phyloP scores from a whole-genome alignment of 2,797 vertebrate genomes.

The Sebastes wilsoni region DNA sequence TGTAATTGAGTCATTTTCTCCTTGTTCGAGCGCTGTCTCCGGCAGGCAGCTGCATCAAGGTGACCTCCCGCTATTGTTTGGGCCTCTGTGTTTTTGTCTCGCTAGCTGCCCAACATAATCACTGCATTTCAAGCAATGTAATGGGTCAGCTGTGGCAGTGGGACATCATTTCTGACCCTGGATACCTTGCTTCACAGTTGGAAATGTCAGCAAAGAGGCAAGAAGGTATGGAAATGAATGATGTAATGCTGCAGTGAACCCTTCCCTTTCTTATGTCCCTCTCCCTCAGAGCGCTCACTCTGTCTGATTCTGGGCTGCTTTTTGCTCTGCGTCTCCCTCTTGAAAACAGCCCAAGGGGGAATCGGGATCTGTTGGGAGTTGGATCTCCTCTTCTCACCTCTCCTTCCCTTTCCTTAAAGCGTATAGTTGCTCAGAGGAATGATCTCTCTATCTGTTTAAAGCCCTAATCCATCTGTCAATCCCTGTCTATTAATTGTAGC shows the following conservation, averaged over 20 bases:
- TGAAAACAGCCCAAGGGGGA: slow-evolving; percentile 27
- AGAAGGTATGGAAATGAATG: slow-evolving; percentile 27
- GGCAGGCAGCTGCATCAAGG: slow-evolving; percentile 78
- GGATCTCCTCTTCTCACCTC: slow-evolving; percentile 1
- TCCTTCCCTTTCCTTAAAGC: slow-evolving; percentile 28
- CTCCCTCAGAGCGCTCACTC: slow-evolving; percentile 4
- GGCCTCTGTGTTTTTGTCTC: slow-evolving; percentile 70
- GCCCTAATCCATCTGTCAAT: slow-evolving; percentile 66
- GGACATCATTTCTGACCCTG: slow-evolving; percentile 64
- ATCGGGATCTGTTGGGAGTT: slow-evolving; percentile 30
- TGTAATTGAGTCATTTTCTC: slow-evolving; percentile 82
- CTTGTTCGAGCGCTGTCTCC: slow-evolving; percentile 56
- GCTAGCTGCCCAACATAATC: slow-evolving; percentile 70
- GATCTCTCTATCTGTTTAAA: slow-evolving; percentile 58
- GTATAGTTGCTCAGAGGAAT: slow-evolving; percentile 43
- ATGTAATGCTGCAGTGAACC: slow-evolving; percentile 64
- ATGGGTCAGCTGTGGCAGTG: slow-evolving; percentile 59
- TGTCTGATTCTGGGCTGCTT: slow-evolving; percentile 21
- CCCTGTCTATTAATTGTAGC: slow-evolving; percentile 57
- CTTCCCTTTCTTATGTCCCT: slow-evolving; percentile 25
- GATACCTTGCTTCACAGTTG: slow-evolving; percentile 46
- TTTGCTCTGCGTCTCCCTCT: slow-evolving; percentile 21
- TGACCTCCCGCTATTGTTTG: slow-evolving; percentile 79
- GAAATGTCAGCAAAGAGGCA: slow-evolving; percentile 57
- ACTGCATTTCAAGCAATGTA: slow-evolving; percentile 62